Evolutionary conservation across 1,140 invertebrate genomes (phyloP).

Genomic region (Cardiocondyla obscurior): DNA sequence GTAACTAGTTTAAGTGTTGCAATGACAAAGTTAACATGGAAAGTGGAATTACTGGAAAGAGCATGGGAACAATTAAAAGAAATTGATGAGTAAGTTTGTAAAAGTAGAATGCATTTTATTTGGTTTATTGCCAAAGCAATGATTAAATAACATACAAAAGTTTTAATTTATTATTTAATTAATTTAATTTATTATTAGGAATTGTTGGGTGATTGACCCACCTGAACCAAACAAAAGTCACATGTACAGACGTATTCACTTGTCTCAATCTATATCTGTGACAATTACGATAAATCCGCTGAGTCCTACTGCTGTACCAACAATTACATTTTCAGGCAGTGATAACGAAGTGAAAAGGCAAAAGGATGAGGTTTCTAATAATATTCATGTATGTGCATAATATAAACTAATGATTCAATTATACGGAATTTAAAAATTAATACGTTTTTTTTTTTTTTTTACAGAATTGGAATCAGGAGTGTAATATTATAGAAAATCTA

Average conservation of each 20-base stretch:
- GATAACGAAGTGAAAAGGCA: constrained; percentile 74
- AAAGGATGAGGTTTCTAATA: constrained; percentile 70
- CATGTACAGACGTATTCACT: constrained; percentile 78
- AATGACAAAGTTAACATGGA: constrained; percentile 66
- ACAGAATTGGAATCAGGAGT: constrained; percentile 77
- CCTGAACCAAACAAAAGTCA: constrained; percentile 77
- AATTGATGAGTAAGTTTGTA: constrained; percentile 74
- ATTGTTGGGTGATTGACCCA: constrained; percentile 79
- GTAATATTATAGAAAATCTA: constrained; percentile 76
- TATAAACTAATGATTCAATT: background rate
- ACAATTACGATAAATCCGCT: constrained; percentile 76
- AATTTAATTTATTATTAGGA: constrained; percentile 69
- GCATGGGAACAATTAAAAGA: constrained; percentile 74
- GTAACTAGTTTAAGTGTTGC: constrained; percentile 66
- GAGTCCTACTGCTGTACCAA: constrained; percentile 71
- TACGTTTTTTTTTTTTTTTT: constrained; percentile 65
- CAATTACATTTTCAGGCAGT: constrained; percentile 80
- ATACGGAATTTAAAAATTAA: background rate
- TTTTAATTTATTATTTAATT: too few relatives aligned
- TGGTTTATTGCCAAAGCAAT: background rate
- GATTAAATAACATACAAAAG: too few relatives aligned
- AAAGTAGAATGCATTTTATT: background rate
- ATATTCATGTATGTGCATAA: constrained; percentile 65
- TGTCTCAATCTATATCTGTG: constrained; percentile 78
- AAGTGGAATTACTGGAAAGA: constrained; percentile 71